phyloP scores from a whole-genome alignment of 2,888 invertebrate species.

The Cosmia pyralina region DNA sequence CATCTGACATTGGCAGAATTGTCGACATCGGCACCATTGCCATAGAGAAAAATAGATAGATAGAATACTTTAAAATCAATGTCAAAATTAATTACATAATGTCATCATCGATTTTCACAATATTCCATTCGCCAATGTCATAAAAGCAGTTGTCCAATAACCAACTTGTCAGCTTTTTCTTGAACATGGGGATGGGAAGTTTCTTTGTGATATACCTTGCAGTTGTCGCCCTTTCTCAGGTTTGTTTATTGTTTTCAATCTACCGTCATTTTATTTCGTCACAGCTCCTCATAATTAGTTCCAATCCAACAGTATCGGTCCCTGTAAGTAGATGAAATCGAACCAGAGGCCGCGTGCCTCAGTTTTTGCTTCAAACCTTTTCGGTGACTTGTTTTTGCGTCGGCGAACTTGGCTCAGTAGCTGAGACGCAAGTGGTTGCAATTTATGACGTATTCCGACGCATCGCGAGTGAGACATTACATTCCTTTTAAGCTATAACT shows the following conservation, averaged over 20 bases:
- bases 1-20: no score
- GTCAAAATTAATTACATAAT: no score
- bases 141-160: no score
- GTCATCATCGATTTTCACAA: no score
- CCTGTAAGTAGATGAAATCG: slow-evolving; percentile 62
- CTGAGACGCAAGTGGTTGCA: slow-evolving; percentile 50
- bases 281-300: slow-evolving; percentile 58
- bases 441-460: slow-evolving; percentile 64
- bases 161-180: no score
- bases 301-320: slow-evolving; percentile 48
- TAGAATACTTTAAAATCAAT: no score
- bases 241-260: slow-evolving; percentile 1
- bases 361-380: slow-evolving; percentile 60
- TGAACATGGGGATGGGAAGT: no score
- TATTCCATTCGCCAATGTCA: no score
- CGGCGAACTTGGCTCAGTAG: slow-evolving; percentile 58
- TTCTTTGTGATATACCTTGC: not conserved
- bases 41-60: no score
- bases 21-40: no score
- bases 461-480: slow-evolving; percentile 68
- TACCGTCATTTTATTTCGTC: slow-evolving; percentile 39
- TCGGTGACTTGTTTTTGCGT: slow-evolving; percentile 61
- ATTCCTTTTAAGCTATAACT: slow-evolving; percentile 61
- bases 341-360: slow-evolving; percentile 54
- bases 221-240: not conserved